A percentile compares a stretch with the other conserved stretches of the same genome.
These are phyloP conservation scores for Helobdella robusta DNA, from an alignment of 2,888 invertebrate species.

Conservation along the genomic window DNA sequence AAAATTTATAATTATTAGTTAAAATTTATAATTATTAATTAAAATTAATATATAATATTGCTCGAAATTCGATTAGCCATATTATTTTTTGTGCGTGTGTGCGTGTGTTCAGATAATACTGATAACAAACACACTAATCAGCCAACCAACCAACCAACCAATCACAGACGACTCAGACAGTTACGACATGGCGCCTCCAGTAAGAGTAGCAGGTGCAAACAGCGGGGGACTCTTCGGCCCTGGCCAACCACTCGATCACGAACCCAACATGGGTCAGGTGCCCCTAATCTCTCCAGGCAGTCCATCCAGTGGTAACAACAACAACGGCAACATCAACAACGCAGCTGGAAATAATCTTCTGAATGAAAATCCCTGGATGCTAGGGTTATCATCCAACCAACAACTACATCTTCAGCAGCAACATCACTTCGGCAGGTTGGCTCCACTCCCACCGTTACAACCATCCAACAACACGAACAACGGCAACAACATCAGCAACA, in stretches of 20 bases:
- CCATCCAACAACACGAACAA: too few relatives aligned
- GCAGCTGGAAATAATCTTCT: not conserved
- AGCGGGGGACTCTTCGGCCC: conserved; percentile 25
- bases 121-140: too few relatives aligned
- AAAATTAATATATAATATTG: too few relatives aligned
- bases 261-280: conserved; percentile 41
- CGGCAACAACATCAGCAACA: too few relatives aligned
- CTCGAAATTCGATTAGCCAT: not conserved
- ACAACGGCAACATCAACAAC: not conserved
- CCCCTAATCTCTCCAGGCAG: conserved; percentile 43
- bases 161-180: conserved; percentile 33
- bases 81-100: not conserved
- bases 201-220: not conserved
- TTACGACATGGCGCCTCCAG: conserved; percentile 32
- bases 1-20: too few relatives aligned
- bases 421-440: conserved; percentile 25
- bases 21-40: too few relatives aligned
- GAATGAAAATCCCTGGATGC: conserved; percentile 6
- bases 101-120: not conserved
- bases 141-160: too few relatives aligned
- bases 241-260: conserved; percentile 42
- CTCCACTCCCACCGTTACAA: conserved; percentile 18
- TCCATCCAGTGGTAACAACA: conserved; percentile 37
- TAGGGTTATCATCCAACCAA: not conserved
- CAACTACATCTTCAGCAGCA: conserved; percentile 12